A percentile compares a stretch with the other conserved stretches of the same genome.
Conservation (phyloP, 2,797 vertebrate species). For the Lithobates pipiens region DNA sequence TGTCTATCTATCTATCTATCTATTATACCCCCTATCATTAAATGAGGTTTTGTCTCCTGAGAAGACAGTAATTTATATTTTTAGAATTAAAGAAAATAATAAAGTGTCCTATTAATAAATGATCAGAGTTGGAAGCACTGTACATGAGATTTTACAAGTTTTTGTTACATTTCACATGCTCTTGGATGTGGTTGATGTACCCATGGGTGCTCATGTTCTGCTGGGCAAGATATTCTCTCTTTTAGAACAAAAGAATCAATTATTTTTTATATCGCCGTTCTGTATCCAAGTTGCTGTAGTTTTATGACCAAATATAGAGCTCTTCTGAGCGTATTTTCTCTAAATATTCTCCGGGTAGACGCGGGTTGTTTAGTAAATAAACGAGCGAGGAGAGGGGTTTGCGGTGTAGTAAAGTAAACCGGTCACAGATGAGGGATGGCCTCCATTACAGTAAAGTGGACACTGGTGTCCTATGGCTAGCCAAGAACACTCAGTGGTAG, state of each 20-base stretch:
- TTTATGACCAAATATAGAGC: slow-evolving; percentile 21
- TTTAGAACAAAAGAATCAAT: slow-evolving; percentile 4
- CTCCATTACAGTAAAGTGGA: not conserved
- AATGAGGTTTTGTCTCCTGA: no score
- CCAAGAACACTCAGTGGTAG: not conserved
- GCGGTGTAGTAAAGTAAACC: not conserved
- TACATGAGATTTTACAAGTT: no score
- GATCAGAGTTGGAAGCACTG: no score
- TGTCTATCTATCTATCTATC: no score
- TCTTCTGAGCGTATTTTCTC: not conserved
- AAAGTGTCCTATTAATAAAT: no score
- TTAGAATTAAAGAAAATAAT: no score
- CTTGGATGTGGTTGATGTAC: not conserved
- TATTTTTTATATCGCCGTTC: not conserved
- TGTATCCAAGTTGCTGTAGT: not conserved
- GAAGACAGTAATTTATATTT: no score
- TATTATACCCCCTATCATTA: no score
- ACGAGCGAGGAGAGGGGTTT: not conserved
- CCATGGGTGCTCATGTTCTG: not conserved
- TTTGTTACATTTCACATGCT: not conserved
- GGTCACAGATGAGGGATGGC: not conserved
- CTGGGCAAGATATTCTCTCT: not conserved
- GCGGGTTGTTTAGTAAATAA: not conserved
- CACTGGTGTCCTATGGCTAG: not conserved
- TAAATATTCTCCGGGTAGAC: not conserved